These are phyloP conservation scores for Amblyteles armatorius DNA, from an alignment of 2,888 invertebrate genomes.

Conservation along the genomic window DNA sequence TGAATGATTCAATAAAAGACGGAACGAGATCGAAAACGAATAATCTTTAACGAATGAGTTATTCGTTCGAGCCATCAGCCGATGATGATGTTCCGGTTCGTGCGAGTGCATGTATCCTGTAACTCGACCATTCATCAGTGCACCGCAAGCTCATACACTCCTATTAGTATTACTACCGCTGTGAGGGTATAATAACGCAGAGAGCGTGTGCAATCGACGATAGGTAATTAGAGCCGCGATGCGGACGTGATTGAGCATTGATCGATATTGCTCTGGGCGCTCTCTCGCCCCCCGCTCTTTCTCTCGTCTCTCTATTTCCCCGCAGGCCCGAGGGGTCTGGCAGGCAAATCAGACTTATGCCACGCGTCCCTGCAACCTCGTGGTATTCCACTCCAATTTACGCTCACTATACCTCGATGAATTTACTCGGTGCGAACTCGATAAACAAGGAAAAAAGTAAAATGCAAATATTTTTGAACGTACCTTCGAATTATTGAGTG, in stretches of 20 bases:
- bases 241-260: slow-evolving; percentile 48
- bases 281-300: slow-evolving; percentile 21
- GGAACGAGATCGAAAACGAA: not conserved
- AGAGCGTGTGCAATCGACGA: slow-evolving; percentile 39
- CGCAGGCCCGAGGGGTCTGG: slow-evolving; percentile 14
- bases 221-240: slow-evolving; percentile 38
- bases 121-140: slow-evolving; percentile 7
- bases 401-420: not conserved
- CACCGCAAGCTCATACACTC: slow-evolving; percentile 19
- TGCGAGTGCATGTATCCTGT: slow-evolving; percentile 20
- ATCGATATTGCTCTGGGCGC: slow-evolving; percentile 46
- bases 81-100: slow-evolving; percentile 27
- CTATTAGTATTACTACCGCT: slow-evolving; percentile 13
- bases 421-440: not conserved
- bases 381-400: not conserved
- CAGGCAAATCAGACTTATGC: slow-evolving; percentile 33
- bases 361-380: slow-evolving; percentile 4
- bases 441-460: too few relatives aligned
- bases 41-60: not conserved
- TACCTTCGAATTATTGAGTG: too few relatives aligned
- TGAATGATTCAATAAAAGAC: not conserved
- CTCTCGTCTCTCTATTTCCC: slow-evolving; percentile 18
- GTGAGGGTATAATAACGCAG: slow-evolving; percentile 41
- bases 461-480: too few relatives aligned
- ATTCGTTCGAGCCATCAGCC: not conserved